These are phyloP conservation scores for Hanleya hanleyi DNA, from an alignment of 2,888 invertebrate genomes.

Conservation along the genomic window DNA sequence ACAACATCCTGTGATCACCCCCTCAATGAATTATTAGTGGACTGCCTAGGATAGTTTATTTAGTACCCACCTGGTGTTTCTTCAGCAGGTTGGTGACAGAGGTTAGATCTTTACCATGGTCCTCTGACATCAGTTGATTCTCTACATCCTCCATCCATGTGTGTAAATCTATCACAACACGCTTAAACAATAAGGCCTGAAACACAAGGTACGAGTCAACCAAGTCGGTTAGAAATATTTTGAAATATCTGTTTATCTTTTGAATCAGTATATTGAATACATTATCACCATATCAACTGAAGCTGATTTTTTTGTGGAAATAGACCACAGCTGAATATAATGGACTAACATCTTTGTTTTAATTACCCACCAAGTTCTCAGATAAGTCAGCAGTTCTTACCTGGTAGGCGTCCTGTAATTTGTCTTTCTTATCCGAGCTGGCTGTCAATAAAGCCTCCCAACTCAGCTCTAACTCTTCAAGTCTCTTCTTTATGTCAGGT, in stretches of 20 bases:
- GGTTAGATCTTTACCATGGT: constrained; percentile 90
- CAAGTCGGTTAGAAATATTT: too few relatives aligned
- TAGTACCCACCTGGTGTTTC: constrained; percentile 75
- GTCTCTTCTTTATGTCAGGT: constrained; percentile 86
- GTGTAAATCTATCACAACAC: constrained; percentile 93
- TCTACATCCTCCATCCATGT: constrained; percentile 94
- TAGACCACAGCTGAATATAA: too few relatives aligned
- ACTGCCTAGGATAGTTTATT: not conserved
- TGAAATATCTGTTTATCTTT: too few relatives aligned
- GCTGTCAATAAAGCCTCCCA: constrained; percentile 91
- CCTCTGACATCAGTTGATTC: constrained; percentile 82
- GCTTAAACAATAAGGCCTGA: constrained; percentile 87
- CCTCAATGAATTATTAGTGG: too few relatives aligned
- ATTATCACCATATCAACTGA: too few relatives aligned
- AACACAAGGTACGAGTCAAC: too few relatives aligned
- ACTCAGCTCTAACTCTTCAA: constrained; percentile 88
- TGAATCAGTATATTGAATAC: too few relatives aligned
- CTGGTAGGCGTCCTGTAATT: constrained; percentile 90
- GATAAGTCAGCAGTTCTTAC: constrained; percentile 35
- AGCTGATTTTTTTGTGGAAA: too few relatives aligned
- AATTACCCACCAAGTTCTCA: not conserved
- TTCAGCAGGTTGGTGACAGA: constrained; percentile 85
- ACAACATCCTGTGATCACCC: too few relatives aligned
- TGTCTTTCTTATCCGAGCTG: constrained; percentile 86
- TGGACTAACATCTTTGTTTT: too few relatives aligned